Conservation (phyloP, 2,113 vertebrate genomes). For the Esox niger region DNA sequence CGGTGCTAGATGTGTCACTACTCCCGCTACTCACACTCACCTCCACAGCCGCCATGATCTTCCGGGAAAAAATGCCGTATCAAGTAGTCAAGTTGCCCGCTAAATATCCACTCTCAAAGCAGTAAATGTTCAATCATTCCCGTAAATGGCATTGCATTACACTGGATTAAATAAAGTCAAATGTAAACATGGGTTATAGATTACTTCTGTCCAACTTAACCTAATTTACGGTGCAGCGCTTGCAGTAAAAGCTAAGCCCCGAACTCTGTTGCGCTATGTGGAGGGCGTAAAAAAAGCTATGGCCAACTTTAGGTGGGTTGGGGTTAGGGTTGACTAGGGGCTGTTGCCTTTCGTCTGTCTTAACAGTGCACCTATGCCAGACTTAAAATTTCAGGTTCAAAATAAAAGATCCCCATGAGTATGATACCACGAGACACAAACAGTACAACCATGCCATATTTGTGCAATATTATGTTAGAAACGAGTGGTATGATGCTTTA, state of each 20-base stretch:
- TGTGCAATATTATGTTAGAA: too few species aligned
- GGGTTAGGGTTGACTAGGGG: slow-evolving; percentile 2
- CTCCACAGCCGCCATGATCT: slow-evolving; percentile 72
- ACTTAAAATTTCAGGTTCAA: too few species aligned
- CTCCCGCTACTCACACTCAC: slow-evolving; percentile 61
- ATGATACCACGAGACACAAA: too few species aligned
- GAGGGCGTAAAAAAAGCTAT: background rate
- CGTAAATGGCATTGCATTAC: background rate
- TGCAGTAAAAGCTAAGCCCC: background rate
- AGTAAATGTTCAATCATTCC: background rate
- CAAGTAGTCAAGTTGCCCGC: background rate
- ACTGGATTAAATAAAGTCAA: too few species aligned
- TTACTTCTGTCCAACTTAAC: background rate
- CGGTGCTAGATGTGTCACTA: slow-evolving; percentile 77
- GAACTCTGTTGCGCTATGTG: background rate
- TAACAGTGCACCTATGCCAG: background rate
- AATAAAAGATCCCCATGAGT: too few species aligned
- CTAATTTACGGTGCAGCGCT: background rate
- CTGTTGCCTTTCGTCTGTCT: background rate
- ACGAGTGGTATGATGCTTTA: too few species aligned
- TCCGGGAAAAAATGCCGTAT: slow-evolving; percentile 8
- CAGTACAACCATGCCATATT: too few species aligned
- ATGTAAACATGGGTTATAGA: background rate
- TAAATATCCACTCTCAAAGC: background rate
- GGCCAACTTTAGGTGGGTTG: background rate